Percentiles rank a stretch among this genome's conserved stretches.
These are phyloP conservation scores for Myocastor coypus DNA, from an alignment of 2,113 vertebrate species.

Conservation along the genomic window DNA sequence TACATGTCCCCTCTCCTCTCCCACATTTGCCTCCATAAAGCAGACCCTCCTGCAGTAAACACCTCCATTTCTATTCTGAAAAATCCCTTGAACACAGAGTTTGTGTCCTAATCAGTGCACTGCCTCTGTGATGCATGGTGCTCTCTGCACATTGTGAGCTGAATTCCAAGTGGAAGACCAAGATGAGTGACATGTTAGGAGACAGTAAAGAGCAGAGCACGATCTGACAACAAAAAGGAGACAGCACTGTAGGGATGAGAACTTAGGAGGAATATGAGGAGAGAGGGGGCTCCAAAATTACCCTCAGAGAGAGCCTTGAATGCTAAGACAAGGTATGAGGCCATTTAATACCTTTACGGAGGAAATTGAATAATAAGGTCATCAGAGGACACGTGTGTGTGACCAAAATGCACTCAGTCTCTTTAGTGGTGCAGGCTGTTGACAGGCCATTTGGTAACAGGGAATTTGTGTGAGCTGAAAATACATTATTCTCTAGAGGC, in stretches of 20 bases:
- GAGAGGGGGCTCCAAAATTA: neutral
- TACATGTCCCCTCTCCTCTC: accelerated
- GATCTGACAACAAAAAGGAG: neutral
- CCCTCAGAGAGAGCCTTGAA: neutral
- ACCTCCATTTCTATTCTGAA: neutral
- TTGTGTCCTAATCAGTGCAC: neutral
- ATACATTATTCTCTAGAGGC: conserved; percentile 32
- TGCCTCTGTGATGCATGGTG: too few species aligned
- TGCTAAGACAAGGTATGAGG: neutral
- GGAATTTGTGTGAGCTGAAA: conserved; percentile 49
- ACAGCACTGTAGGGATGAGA: neutral
- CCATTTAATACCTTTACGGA: neutral
- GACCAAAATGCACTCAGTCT: neutral
- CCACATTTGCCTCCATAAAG: neutral
- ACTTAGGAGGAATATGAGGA: neutral
- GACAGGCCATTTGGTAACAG: conserved; percentile 41
- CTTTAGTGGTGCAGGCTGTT: neutral
- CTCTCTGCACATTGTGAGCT: neutral
- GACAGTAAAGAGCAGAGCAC: neutral
- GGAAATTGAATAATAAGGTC: neutral
- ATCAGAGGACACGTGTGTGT: neutral
- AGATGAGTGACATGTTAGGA: neutral
- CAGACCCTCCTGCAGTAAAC: neutral
- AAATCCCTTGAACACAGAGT: neutral
- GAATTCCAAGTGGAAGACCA: neutral